A percentile compares a stretch with the other conserved stretches of the same genome.
Conservation (phyloP, 2,797 vertebrate genomes). For the Dendrocincla tyrannina region DNA sequence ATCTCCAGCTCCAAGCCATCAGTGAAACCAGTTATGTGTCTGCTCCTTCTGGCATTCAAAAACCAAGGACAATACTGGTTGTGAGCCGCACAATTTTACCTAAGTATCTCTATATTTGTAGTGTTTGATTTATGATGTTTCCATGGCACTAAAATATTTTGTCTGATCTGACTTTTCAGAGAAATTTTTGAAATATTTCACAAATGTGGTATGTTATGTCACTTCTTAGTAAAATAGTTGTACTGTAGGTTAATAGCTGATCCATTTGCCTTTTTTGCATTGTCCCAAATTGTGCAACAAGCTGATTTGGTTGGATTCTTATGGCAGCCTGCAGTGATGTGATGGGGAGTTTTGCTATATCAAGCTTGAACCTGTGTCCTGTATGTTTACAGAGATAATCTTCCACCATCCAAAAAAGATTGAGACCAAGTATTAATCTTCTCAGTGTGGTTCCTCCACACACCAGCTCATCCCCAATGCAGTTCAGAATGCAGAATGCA, state of each 20-base stretch:
- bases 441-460: background rate
- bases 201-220: rapidly evolving
- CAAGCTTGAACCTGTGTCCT: background rate
- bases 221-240: background rate
- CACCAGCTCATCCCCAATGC: background rate
- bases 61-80: background rate
- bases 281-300: background rate
- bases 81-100: background rate
- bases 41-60: background rate
- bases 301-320: background rate
- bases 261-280: background rate
- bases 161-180: background rate
- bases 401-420: background rate
- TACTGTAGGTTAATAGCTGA: background rate
- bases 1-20: background rate
- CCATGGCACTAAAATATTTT: background rate
- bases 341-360: background rate
- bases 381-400: background rate
- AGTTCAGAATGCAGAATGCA: background rate
- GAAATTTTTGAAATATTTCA: background rate
- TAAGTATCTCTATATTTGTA: background rate
- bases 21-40: background rate
- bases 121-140: background rate
- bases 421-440: background rate
- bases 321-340: background rate